These are phyloP conservation scores for Beaufortia kweichowensis DNA, from an alignment of 2,113 vertebrate species.

Conservation along the genomic window DNA sequence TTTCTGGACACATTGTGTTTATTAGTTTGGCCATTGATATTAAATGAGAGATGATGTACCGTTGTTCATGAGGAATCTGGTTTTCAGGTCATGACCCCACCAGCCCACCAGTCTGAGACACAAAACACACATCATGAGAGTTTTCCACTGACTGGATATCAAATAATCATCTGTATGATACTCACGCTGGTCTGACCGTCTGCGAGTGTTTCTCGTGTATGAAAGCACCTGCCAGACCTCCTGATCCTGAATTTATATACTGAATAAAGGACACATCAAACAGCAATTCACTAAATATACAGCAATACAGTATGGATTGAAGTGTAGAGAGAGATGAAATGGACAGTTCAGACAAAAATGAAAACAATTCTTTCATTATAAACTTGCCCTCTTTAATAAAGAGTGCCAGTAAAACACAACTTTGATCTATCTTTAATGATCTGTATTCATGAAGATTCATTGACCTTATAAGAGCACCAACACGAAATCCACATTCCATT, in stretches of 20 bases:
- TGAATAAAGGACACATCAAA: constrained; percentile 63
- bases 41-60: constrained; percentile 67
- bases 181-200: constrained; percentile 85
- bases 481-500: constrained; percentile 97
- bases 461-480: constrained; percentile 98
- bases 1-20: background rate
- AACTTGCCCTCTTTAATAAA: no score
- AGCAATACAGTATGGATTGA: no score
- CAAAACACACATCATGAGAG: background rate
- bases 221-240: constrained; percentile 86
- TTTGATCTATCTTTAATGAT: no score
- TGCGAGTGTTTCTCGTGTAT: constrained; percentile 85
- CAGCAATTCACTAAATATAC: no score
- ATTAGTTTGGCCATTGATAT: no score
- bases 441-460: background rate
- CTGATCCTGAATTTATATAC: constrained; percentile 95
- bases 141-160: background rate
- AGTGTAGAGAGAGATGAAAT: no score
- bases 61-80: constrained; percentile 89
- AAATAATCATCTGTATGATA: constrained; percentile 43
- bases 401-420: no score
- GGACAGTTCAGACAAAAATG: no score
- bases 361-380: no score
- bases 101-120: constrained; percentile 83
- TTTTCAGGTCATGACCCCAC: constrained; percentile 89